Conservation (phyloP, 2,797 vertebrate species). For the Hippoglossus hippoglossus region DNA sequence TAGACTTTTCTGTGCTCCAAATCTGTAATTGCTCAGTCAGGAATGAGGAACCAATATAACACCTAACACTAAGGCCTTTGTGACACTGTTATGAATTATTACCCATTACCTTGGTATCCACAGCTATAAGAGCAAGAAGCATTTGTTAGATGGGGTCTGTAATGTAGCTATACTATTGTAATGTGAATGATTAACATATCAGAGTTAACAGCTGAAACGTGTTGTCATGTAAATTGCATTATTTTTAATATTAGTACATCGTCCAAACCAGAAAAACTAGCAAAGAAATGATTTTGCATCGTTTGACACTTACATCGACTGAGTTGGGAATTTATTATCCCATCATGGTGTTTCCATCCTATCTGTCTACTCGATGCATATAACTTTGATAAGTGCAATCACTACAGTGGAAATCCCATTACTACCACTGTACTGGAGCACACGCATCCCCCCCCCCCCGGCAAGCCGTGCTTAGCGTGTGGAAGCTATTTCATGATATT, state of each 20-base stretch:
- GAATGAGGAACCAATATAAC: too few species aligned
- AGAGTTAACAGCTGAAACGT: constrained; percentile 28
- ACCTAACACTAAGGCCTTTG: constrained; percentile 5
- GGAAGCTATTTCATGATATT: constrained; percentile 25
- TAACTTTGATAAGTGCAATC: neutral
- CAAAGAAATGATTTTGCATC: neutral
- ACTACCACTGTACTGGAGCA: neutral
- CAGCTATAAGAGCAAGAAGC: constrained; percentile 10
- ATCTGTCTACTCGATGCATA: neutral
- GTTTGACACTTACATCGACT: neutral
- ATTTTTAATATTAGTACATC: neutral
- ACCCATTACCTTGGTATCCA: neutral
- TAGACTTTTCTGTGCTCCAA: too few species aligned
- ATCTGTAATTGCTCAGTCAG: too few species aligned
- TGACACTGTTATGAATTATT: constrained; percentile 34
- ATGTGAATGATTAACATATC: constrained; percentile 11
- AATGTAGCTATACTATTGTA: neutral
- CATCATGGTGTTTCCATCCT: neutral
- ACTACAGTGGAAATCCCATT: neutral
- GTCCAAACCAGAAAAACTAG: neutral
- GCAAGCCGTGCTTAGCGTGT: constrained; percentile 13
- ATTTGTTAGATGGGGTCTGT: constrained; percentile 3
- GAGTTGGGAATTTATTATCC: neutral
- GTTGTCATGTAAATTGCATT: neutral
- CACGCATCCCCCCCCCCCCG: neutral